Conservation (phyloP, 2,113 vertebrate species). For the Erythrocebus patas region DNA sequence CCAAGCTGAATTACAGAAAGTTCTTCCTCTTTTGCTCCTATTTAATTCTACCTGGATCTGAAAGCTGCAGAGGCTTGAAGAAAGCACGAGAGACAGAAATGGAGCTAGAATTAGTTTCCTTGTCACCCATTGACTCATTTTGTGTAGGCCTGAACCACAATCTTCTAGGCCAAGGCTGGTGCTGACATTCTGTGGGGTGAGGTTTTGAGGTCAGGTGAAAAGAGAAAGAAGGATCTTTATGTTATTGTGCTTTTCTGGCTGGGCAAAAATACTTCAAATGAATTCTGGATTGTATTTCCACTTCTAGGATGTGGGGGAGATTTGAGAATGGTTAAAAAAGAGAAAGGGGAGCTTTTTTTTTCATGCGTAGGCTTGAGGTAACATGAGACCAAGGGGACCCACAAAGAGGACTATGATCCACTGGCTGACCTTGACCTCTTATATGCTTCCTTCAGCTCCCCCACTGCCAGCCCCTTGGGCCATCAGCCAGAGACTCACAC, state of each 20-base stretch:
- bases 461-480: not conserved
- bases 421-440: not conserved
- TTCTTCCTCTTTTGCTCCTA: not conserved
- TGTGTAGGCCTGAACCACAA: not conserved
- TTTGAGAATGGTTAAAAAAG: not conserved
- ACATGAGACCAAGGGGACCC: not conserved
- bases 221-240: not conserved
- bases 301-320: not conserved
- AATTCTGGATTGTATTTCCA: not conserved
- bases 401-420: not conserved
- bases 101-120: not conserved
- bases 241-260: not conserved
- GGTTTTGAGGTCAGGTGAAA: not conserved
- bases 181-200: not conserved
- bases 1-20: not conserved
- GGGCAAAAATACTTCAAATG: not conserved
- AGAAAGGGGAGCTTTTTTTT: not conserved
- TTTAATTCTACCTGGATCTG: not conserved
- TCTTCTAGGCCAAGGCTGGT: not conserved
- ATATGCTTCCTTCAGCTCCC: not conserved
- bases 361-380: not conserved
- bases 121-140: not conserved
- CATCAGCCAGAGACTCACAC: not conserved
- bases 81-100: not conserved
- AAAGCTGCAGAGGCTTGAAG: not conserved